Percentiles rank a stretch among this genome's conserved stretches.
phyloP scores from a whole-genome alignment of 2,113 vertebrate species.

The Pelecanoides urinatrix region DNA sequence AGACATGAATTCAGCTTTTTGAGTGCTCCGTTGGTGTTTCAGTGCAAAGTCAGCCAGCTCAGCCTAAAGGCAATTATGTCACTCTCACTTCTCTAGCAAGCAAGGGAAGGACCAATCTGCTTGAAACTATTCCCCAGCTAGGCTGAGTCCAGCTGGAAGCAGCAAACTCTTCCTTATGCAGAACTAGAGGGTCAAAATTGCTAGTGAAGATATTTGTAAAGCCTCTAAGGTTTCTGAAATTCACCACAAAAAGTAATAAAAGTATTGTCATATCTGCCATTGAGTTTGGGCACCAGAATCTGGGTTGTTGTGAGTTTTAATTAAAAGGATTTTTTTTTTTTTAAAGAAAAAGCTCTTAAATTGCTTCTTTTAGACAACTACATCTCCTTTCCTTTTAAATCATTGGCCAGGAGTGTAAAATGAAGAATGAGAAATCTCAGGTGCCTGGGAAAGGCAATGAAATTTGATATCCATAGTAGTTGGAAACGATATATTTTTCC shows the following conservation, averaged over 20 bases:
- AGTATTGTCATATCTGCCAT: background rate
- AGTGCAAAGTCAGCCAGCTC: background rate
- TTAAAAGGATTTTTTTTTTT: background rate
- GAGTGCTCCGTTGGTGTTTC: background rate
- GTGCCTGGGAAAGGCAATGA: background rate
- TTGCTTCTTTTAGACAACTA: background rate
- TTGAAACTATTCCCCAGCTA: background rate
- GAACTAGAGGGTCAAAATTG: background rate
- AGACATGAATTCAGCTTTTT: background rate
- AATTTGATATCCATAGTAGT: background rate
- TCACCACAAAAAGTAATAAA: background rate
- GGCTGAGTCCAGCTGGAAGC: background rate
- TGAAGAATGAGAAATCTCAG: background rate
- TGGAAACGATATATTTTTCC: background rate
- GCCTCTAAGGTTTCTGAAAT: background rate
- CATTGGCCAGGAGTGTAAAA: background rate
- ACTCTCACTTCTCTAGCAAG: background rate
- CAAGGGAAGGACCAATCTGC: background rate
- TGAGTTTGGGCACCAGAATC: background rate
- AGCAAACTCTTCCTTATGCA: background rate
- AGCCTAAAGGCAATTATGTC: background rate
- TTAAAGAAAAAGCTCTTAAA: background rate
- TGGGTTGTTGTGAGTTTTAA: background rate
- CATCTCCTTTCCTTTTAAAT: background rate
- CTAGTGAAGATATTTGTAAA: background rate